Evolutionary conservation across 1,140 invertebrate genomes (phyloP).

Genomic region (Aphelenchoides avenae): DNA sequence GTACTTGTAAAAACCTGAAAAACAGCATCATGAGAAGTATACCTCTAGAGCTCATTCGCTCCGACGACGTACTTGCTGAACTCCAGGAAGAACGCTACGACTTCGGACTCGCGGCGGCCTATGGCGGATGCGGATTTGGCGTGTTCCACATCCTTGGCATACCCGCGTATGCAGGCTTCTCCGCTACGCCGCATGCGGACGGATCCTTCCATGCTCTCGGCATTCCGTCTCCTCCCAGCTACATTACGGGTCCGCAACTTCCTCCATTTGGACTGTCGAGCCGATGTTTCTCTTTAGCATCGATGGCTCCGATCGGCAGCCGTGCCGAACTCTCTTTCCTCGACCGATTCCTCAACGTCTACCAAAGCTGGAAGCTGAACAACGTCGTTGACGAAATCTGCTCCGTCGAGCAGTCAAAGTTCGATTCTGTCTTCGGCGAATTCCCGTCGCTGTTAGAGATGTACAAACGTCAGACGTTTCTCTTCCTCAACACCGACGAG

Average conservation of each 20-base stretch:
- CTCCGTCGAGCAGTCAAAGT: no score
- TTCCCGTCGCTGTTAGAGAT: background rate
- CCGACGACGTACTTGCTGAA: no score
- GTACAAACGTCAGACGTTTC: background rate
- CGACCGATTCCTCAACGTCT: background rate
- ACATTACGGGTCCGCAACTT: background rate
- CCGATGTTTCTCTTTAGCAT: background rate
- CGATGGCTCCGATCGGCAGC: background rate
- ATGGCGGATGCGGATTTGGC: background rate
- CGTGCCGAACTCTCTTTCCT: background rate
- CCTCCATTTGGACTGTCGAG: background rate
- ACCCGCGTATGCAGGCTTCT: background rate
- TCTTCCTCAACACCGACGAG: conserved; percentile 33
- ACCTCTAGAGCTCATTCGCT: no score
- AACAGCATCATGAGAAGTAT: no score
- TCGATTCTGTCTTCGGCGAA: no score
- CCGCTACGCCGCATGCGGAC: background rate
- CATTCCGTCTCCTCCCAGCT: conserved; percentile 2
- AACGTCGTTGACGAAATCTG: no score
- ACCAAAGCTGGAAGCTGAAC: no score
- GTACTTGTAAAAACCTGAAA: no score
- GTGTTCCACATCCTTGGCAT: background rate
- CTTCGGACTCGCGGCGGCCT: background rate
- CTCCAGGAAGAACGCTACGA: background rate
- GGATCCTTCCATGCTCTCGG: background rate